Conservation (phyloP, 2,113 vertebrate species). For the Tetrax tetrax region DNA sequence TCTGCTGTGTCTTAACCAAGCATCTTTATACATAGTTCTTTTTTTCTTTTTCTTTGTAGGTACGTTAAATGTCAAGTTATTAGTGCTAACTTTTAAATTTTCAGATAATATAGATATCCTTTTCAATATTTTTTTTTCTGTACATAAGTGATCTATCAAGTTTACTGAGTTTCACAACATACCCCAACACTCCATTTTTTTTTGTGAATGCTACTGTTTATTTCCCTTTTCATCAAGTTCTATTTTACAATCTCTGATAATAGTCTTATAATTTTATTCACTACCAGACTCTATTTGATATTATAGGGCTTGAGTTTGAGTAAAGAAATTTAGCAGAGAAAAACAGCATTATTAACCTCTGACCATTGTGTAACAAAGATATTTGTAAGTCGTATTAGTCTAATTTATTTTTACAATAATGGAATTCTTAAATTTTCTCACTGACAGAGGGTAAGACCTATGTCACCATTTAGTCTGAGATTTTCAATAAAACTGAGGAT, state of each 20-base stretch:
- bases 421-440: slow-evolving; percentile 23
- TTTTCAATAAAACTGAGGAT: background rate
- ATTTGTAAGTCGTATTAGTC: background rate
- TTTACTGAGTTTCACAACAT: background rate
- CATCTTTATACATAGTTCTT: background rate
- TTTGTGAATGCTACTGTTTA: background rate
- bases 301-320: background rate
- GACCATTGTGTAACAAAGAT: background rate
- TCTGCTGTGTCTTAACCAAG: background rate
- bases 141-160: background rate
- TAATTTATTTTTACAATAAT: slow-evolving; percentile 29
- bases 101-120: background rate
- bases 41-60: background rate
- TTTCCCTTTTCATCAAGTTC: background rate
- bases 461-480: background rate
- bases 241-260: background rate
- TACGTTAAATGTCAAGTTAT: no score
- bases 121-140: background rate
- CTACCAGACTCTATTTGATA: background rate
- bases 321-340: slow-evolving; percentile 7
- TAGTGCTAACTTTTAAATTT: no score
- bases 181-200: background rate
- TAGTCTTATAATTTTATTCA: background rate
- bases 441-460: background rate
- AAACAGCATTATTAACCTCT: slow-evolving; percentile 29